phyloP scores from a whole-genome alignment of 2,888 invertebrate species.

The Andricus curvator region DNA sequence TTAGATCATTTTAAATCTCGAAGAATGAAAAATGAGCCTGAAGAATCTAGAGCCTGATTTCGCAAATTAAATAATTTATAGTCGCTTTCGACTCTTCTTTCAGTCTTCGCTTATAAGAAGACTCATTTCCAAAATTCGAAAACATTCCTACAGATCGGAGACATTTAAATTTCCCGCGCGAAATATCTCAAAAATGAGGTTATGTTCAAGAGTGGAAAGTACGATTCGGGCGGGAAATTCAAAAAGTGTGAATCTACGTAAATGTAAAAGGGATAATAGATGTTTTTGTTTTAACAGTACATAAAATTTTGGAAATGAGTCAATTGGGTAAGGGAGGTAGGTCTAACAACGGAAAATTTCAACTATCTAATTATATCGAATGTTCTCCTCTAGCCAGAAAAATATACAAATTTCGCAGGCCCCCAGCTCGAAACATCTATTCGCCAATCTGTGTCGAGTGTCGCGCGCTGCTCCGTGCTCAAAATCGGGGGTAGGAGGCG shows the following conservation, averaged over 20 bases:
- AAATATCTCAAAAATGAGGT: background rate
- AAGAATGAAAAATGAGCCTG: background rate
- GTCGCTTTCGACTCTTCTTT: conserved; percentile 1
- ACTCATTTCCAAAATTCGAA: conserved; percentile 4
- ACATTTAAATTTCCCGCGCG: background rate
- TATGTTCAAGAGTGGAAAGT: background rate
- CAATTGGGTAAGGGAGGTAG: background rate
- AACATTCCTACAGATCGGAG: background rate
- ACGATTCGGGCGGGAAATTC: background rate
- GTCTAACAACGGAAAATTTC: conserved; percentile 14
- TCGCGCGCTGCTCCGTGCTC: conserved; percentile 43
- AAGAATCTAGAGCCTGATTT: background rate
- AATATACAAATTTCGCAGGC: conserved; percentile 37
- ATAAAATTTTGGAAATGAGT: background rate
- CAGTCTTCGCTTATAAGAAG: conserved; percentile 12
- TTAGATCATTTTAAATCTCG: background rate
- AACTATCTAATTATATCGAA: conserved; percentile 32
- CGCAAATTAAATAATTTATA: conserved; percentile 1
- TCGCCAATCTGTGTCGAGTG: background rate
- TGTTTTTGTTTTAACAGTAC: too few relatives aligned
- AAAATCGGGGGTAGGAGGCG: conserved; percentile 74
- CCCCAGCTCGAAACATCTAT: background rate
- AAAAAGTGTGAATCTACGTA: background rate
- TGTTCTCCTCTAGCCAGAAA: conserved; percentile 27
- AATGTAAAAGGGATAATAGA: background rate